These are phyloP conservation scores for Riparia riparia DNA, from an alignment of 2,113 vertebrate species.

Conservation along the genomic window DNA sequence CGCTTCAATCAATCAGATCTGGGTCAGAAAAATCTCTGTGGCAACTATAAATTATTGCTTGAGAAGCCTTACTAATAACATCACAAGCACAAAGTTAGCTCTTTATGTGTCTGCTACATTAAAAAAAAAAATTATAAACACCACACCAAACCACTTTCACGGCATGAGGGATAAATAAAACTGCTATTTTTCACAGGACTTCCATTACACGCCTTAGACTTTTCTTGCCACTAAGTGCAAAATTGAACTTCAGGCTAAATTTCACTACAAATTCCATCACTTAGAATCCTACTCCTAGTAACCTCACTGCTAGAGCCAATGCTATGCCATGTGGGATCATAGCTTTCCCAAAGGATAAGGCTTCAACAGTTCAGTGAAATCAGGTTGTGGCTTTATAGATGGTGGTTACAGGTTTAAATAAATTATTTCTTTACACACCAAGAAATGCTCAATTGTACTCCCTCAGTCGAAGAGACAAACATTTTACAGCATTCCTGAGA, in stretches of 20 bases:
- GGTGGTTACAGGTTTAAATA: not conserved
- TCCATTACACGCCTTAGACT: not conserved
- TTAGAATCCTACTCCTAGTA: not conserved
- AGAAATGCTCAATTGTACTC: not conserved
- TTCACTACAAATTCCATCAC: not conserved
- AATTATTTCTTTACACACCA: not conserved
- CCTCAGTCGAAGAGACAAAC: not conserved
- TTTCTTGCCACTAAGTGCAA: not conserved
- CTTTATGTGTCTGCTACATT: not conserved
- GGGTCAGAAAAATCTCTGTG: not conserved
- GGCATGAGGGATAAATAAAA: not conserved
- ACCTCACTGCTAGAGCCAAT: not conserved
- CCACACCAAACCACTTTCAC: rapidly evolving
- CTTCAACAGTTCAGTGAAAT: rapidly evolving
- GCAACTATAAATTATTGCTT: not conserved
- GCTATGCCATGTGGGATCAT: not conserved
- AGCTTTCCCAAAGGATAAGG: not conserved
- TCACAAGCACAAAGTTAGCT: not conserved
- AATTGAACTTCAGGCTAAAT: not conserved
- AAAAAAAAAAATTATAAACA: not conserved
- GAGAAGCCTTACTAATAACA: not conserved
- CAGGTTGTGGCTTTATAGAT: not conserved
- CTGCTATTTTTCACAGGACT: not conserved
- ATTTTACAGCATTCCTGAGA: not conserved
- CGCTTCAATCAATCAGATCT: not conserved